phyloP scores from a whole-genome alignment of 2,797 vertebrate species.

The Mus minutoides region DNA sequence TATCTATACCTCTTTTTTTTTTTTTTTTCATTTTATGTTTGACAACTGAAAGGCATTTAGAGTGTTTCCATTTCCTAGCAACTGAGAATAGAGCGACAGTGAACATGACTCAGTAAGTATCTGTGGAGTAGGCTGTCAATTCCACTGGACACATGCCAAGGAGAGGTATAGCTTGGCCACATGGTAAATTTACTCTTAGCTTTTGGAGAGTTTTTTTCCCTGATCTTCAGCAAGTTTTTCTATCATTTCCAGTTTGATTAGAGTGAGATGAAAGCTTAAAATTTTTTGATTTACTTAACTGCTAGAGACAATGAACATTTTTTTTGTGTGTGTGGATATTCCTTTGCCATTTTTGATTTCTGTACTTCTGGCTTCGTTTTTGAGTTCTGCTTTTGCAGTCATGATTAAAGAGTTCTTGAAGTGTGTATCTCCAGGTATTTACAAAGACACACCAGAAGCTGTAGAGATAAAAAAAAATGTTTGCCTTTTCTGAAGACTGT shows the following conservation, averaged over 20 bases:
- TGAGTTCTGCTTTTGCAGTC: neutral
- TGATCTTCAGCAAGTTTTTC: neutral
- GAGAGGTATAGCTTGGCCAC: neutral
- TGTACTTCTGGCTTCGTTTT: neutral
- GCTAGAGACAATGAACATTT: neutral
- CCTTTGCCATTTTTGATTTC: neutral
- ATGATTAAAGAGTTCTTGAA: conserved; percentile 1
- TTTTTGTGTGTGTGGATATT: neutral
- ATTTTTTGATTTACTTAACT: neutral
- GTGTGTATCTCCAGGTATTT: conserved; percentile 5
- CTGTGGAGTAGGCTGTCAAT: neutral
- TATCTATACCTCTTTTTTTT: too few species aligned
- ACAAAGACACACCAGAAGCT: neutral
- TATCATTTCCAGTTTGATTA: neutral
- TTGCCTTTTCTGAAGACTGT: conserved; percentile 20
- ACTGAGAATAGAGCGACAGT: neutral
- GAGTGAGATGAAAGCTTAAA: neutral
- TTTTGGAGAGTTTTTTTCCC: neutral
- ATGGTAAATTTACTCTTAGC: neutral
- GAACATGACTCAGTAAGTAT: neutral
- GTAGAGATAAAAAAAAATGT: conserved; percentile 7
- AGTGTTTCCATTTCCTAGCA: neutral
- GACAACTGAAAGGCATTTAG: neutral
- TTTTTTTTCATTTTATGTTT: neutral
- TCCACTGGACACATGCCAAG: neutral